Conservation (phyloP, 2,797 vertebrate species). For the Spondyliosoma cantharus region DNA sequence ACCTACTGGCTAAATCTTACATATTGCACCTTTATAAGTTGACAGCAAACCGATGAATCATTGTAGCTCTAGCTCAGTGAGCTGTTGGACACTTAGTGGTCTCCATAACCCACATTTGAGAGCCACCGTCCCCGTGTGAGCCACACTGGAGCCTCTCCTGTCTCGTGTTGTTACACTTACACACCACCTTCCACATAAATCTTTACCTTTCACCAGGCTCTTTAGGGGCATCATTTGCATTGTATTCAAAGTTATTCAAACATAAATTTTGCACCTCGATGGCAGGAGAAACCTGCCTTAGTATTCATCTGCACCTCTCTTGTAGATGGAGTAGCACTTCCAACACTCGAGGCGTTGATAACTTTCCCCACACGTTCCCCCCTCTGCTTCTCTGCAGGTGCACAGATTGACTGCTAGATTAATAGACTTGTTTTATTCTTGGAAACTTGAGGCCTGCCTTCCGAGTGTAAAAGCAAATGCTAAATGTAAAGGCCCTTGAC, state of each 20-base stretch:
- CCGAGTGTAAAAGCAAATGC: conserved; percentile 57
- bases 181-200: conserved; percentile 28
- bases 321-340: conserved; percentile 68
- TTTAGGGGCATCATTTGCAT: conserved; percentile 59
- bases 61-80: no score
- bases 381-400: conserved; percentile 50
- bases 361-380: conserved; percentile 18
- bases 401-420: conserved; percentile 67
- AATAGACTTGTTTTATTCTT: conserved; percentile 65
- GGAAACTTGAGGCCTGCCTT: conserved; percentile 59
- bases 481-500: conserved; percentile 65
- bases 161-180: background rate
- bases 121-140: background rate
- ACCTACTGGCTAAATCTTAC: no score
- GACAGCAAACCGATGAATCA: no score
- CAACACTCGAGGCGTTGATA: conserved; percentile 58
- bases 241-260: conserved; percentile 71
- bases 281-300: conserved; percentile 45
- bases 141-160: conserved; percentile 14
- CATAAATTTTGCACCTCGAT: conserved; percentile 26
- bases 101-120: background rate
- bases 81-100: background rate
- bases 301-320: conserved; percentile 53
- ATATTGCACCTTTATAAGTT: no score
- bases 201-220: background rate